Conservation (phyloP, 2,113 vertebrate genomes). For the Apeltes quadracus region DNA sequence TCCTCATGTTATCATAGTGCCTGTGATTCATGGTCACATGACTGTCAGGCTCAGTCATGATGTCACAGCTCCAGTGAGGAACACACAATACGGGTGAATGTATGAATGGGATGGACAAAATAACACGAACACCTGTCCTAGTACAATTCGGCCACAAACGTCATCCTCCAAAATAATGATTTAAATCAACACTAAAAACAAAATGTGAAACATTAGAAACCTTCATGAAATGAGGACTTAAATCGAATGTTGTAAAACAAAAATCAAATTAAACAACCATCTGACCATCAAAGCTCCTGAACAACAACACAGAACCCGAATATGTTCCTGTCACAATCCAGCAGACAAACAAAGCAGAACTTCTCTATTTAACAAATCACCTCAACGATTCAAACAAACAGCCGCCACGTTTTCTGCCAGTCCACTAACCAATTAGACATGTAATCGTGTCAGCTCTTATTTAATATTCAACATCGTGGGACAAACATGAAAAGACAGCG, state of each 20-base stretch:
- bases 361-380: not conserved
- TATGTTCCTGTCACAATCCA: not conserved
- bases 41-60: not conserved
- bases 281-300: not conserved
- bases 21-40: not conserved
- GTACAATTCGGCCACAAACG: not conserved
- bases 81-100: not conserved
- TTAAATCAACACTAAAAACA: not conserved
- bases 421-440: not conserved
- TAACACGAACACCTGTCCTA: not conserved
- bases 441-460: not conserved
- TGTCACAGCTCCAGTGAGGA: not conserved
- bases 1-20: not conserved
- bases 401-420: not conserved
- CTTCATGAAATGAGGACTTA: not conserved
- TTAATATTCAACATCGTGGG: not conserved
- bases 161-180: not conserved
- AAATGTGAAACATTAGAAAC: not conserved
- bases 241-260: not conserved
- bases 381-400: not conserved
- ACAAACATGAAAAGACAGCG: not conserved
- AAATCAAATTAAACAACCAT: not conserved
- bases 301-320: not conserved
- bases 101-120: not conserved
- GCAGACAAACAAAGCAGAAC: not conserved